phyloP scores from a whole-genome alignment of 92 coral and sea anemone genomes.

The Chrysogorgia sp. region DNA sequence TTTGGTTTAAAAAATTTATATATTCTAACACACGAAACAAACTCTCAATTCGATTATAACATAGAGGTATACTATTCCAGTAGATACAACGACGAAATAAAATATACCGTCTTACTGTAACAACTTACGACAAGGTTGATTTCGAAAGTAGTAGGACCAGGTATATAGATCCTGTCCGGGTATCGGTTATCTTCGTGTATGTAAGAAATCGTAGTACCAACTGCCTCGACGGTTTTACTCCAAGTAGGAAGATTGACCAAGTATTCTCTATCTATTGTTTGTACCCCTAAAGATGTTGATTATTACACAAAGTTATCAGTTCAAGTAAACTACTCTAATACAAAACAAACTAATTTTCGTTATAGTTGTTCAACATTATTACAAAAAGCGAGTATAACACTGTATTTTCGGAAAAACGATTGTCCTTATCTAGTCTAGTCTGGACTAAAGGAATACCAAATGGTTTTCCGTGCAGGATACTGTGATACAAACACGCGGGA shows the following conservation, averaged over 20 bases:
- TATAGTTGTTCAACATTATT: neutral
- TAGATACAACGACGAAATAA: neutral
- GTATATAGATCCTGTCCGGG: conserved; percentile 69
- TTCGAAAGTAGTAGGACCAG: conserved; percentile 75
- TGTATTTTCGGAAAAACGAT: too few relatives aligned
- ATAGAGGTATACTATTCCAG: too few relatives aligned
- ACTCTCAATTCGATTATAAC: too few relatives aligned
- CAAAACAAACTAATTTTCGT: neutral
- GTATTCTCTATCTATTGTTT: conserved; percentile 58
- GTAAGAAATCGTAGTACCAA: conserved; percentile 76
- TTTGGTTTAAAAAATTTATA: too few relatives aligned
- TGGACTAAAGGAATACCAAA: too few relatives aligned
- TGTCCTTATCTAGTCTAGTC: too few relatives aligned
- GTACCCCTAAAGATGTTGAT: conserved; percentile 45
- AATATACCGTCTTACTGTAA: neutral
- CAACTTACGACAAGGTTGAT: conserved; percentile 74
- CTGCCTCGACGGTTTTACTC: conserved; percentile 59
- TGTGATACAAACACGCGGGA: too few relatives aligned
- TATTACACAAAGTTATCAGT: neutral
- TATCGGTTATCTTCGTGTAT: conserved; percentile 53
- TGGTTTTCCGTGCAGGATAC: too few relatives aligned
- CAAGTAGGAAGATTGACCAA: conserved; percentile 61
- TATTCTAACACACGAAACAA: too few relatives aligned
- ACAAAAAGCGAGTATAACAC: neutral
- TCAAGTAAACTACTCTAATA: neutral